Conservation (phyloP, 1,140 invertebrate species). For the Caenorhabditis elegans region WBcel235 BX284606.5:8550001-8550500, state of each 20-base stretch:
- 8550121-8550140: not conserved
- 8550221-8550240: not conserved
- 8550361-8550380: not conserved
- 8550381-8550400: constrained; percentile 4
- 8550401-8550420: not conserved
- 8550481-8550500: too few relatives aligned
- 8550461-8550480: not conserved
- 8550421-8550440: not conserved
- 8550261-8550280: not conserved
- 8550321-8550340: not conserved
- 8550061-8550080: too few relatives aligned
- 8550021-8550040: too few relatives aligned
- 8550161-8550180: too few relatives aligned
- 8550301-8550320: not conserved
- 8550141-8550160: not conserved
- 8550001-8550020: too few relatives aligned
- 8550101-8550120: not conserved
- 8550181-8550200: too few relatives aligned
- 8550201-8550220: too few relatives aligned
- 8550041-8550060: too few relatives aligned
- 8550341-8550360: not conserved
- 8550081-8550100: not conserved
- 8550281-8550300: constrained; percentile 9
- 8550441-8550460: not conserved
- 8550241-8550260: not conserved